Conservation (phyloP, 2,797 vertebrate species). For the Protonibea diacanthus region DNA sequence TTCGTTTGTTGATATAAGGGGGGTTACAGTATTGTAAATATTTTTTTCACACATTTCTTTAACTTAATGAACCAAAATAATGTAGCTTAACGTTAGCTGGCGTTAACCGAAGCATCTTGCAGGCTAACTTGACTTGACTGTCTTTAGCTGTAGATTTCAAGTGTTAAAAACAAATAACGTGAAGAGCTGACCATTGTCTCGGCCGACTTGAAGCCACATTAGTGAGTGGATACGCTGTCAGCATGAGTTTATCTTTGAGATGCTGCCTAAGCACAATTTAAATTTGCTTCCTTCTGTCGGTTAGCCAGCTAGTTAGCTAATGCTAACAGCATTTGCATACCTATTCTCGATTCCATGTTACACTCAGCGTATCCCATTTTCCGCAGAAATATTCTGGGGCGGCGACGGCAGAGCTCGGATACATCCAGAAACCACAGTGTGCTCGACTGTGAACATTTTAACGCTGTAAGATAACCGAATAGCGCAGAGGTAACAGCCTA, state of each 20-base stretch:
- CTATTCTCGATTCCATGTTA: conserved; percentile 82
- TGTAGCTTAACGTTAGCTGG: background rate
- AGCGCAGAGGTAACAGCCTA: background rate
- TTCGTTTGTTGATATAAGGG: background rate
- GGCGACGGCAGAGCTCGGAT: background rate
- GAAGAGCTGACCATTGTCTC: background rate
- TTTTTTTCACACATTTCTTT: too few relatives aligned
- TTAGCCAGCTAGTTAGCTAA: conserved; percentile 45
- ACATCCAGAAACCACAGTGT: conserved; percentile 9
- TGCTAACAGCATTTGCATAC: conserved; percentile 69
- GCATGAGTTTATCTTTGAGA: conserved; percentile 9
- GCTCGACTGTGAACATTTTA: conserved; percentile 50
- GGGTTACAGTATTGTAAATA: background rate
- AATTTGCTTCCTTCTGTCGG: conserved; percentile 10
- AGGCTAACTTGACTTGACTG: background rate
- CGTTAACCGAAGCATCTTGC: background rate
- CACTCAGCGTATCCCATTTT: conserved; percentile 80
- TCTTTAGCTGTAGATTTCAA: background rate
- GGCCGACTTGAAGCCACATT: background rate
- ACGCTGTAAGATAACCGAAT: background rate
- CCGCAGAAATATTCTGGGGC: conserved; percentile 18
- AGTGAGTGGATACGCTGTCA: background rate
- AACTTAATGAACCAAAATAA: background rate
- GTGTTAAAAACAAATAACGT: background rate
- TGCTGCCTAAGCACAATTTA: conserved; percentile 17